Evolutionary conservation across 2,888 invertebrate genomes (phyloP), one percentile per base, ranked within the genome.

Genomic region (Microplitis manilae): DNA sequence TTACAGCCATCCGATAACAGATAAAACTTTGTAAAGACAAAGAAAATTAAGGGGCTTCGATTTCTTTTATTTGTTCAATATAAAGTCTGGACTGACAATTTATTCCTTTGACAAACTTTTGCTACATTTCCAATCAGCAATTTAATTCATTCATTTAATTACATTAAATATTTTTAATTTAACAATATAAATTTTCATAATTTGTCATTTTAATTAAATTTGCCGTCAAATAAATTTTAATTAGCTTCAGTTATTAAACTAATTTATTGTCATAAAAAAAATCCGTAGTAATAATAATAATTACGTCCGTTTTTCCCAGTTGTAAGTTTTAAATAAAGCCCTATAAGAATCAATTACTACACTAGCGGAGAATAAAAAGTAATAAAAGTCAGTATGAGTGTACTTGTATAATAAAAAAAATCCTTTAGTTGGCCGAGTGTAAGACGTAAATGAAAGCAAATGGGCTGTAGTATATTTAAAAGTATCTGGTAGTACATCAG

Each of bases 401-500:
- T 20, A 50, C 9, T 69, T 6, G 59, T 8, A 1, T 20, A 41
- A 69, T 69, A 50, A 69, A 69, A 69, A 69, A 50, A 50, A 50
- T 15, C 17, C 20, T 20, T 50, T 13, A 69, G 50, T 41, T 50
- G 50, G 50, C 13, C 50, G 50, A 50, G 50, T 50, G 50, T 41
- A 41, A 20, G 50, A 69, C 20, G 7, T 69, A 61, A 68, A 81
- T 78, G 77, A 78, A 77, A 39, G 75, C 72, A 75, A 79, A 80
- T 77, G 67, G 68, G 30, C 15, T 50, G 50, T 50, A 38, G 60
- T 50, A 15, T 15, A 20, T 69, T 50, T 20, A 50, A 13, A 17
- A 50, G 69, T 15, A 50, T 40, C 41, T 50, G 50, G 50, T 50
- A 69, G 50, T 69, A 41, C 69, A 50, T 69, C 50, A 69, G 69